Conservation (phyloP, 1,140 invertebrate genomes). For the Bombus polaris region DNA sequence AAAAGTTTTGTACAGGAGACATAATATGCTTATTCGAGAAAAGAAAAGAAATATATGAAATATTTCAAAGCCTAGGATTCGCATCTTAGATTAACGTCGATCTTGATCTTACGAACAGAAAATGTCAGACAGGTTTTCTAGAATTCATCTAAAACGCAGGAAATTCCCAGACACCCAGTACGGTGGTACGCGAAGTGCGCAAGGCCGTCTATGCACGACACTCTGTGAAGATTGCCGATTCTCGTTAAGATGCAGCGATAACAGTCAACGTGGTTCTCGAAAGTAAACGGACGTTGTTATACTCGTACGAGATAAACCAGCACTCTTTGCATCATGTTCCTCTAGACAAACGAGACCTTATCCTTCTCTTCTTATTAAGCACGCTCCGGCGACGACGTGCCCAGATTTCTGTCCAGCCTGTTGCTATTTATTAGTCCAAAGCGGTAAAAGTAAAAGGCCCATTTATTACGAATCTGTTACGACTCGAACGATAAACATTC, state of each 20-base stretch:
- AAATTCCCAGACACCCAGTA: slow-evolving; percentile 40
- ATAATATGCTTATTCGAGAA: too few species aligned
- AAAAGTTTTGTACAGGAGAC: too few species aligned
- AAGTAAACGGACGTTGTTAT: slow-evolving; percentile 57
- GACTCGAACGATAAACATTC: slow-evolving; percentile 26
- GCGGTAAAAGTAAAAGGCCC: slow-evolving; percentile 36
- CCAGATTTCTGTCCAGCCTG: slow-evolving; percentile 38
- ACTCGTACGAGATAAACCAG: slow-evolving; percentile 44
- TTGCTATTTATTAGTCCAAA: slow-evolving; percentile 30
- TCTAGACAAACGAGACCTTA: slow-evolving; percentile 49
- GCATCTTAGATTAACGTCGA: background rate
- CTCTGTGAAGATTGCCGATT: slow-evolving; percentile 68
- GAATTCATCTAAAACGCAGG: background rate
- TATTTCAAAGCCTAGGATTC: too few species aligned
- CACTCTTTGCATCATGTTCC: slow-evolving; percentile 52
- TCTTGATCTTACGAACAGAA: background rate
- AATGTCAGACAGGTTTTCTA: background rate
- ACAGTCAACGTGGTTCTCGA: slow-evolving; percentile 47
- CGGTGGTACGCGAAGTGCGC: background rate
- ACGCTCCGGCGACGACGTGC: slow-evolving; percentile 11
- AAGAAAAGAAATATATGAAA: too few species aligned
- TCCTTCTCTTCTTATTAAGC: slow-evolving; percentile 49
- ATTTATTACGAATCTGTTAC: slow-evolving; percentile 49
- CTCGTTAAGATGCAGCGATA: slow-evolving; percentile 61
- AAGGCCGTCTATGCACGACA: slow-evolving; percentile 57